Conservation (phyloP, 1,140 invertebrate species). For the Drosophila parabipectinata region DNA sequence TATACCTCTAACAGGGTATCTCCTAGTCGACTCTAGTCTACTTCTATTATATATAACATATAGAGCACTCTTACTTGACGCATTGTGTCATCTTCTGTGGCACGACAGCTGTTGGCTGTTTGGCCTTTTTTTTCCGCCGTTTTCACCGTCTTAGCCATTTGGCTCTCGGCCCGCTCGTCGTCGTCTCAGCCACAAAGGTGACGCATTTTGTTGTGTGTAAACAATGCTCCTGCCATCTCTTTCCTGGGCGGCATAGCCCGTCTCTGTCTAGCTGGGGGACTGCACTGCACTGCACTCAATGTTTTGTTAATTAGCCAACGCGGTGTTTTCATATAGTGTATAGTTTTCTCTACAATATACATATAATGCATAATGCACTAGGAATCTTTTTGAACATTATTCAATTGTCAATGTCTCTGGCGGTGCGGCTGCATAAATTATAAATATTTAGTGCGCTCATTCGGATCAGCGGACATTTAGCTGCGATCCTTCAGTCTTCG, state of each 20-base stretch:
- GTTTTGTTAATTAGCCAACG: slow-evolving; percentile 66
- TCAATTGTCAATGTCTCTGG: slow-evolving; percentile 62
- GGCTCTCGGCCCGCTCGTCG: not conserved
- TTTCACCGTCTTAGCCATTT: not conserved
- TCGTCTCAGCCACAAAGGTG: slow-evolving; percentile 20
- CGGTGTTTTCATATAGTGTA: slow-evolving; percentile 34
- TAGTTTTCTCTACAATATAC: not conserved
- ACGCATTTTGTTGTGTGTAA: slow-evolving; percentile 52
- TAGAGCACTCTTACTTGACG: slow-evolving; percentile 33
- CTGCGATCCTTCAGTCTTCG: not conserved
- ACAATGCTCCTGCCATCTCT: slow-evolving; percentile 43
- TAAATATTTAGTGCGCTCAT: slow-evolving; percentile 74
- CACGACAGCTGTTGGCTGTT: slow-evolving; percentile 36
- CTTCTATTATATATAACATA: not conserved
- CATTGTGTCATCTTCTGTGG: slow-evolving; percentile 21
- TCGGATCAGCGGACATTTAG: slow-evolving; percentile 18
- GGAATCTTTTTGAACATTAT: slow-evolving; percentile 48
- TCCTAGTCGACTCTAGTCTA: not conserved
- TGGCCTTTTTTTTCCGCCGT: not conserved
- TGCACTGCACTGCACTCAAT: slow-evolving; percentile 26
- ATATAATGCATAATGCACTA: slow-evolving; percentile 43
- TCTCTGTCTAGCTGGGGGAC: slow-evolving; percentile 14
- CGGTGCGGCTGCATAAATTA: slow-evolving; percentile 49
- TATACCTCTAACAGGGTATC: slow-evolving; percentile 1
- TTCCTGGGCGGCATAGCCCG: slow-evolving; percentile 8